Percentiles rank a stretch among this genome's conserved stretches.
These are phyloP conservation scores for Vulpes vulpes DNA, from an alignment of 2,113 vertebrate genomes.

Conservation along the genomic window DNA sequence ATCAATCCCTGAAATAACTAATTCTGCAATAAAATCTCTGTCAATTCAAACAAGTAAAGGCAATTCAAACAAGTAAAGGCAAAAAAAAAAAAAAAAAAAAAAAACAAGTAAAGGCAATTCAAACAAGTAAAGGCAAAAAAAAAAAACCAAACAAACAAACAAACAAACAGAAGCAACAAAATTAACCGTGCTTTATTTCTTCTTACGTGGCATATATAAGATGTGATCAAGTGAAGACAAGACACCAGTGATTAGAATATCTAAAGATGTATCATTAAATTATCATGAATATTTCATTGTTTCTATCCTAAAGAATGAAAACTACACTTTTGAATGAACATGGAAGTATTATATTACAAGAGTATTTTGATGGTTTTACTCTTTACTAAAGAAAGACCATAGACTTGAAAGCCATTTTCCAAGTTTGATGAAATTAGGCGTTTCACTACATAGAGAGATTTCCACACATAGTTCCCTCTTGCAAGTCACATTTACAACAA, in stretches of 20 bases:
- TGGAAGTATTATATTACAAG: conserved; percentile 65
- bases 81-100: too few relatives aligned
- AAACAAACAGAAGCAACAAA: not conserved
- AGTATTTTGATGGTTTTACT: conserved; percentile 68
- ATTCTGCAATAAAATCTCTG: not conserved
- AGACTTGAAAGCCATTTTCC: conserved; percentile 70
- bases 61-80: not conserved
- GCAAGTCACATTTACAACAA: conserved; percentile 48
- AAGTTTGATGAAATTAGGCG: conserved; percentile 56
- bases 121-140: not conserved
- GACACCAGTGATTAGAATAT: not conserved
- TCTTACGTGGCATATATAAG: not conserved
- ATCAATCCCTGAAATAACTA: not conserved
- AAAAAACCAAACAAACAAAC: not conserved
- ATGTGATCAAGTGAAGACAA: not conserved
- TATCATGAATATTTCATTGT: conserved; percentile 45
- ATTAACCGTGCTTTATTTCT: not conserved
- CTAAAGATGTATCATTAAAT: conserved; percentile 11
- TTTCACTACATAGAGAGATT: conserved; percentile 51
- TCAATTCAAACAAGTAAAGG: not conserved
- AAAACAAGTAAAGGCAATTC: not conserved
- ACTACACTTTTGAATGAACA: conserved; percentile 54
- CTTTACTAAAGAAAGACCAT: conserved; percentile 62
- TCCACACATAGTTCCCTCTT: not conserved
- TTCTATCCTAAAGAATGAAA: conserved; percentile 36